Conservation (phyloP, 2,797 vertebrate genomes). For the Cirrhinus mrigala region DNA sequence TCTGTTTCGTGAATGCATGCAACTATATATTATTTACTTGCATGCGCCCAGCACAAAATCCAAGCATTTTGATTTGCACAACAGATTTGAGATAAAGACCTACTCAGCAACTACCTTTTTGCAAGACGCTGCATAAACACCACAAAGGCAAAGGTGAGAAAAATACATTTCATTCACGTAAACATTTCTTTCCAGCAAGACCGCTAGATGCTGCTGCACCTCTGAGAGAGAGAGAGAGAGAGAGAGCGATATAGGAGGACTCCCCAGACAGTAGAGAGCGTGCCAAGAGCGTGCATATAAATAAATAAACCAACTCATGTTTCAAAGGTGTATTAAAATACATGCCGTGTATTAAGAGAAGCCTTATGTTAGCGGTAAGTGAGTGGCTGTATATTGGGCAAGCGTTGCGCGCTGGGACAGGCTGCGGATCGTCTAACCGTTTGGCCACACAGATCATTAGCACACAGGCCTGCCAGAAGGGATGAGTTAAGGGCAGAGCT, state of each 20-base stretch:
- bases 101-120: not conserved
- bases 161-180: slow-evolving; percentile 4
- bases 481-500: slow-evolving; percentile 30
- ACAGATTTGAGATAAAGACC: not conserved
- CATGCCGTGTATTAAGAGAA: slow-evolving; percentile 52
- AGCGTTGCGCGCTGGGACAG: not conserved
- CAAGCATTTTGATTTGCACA: not conserved
- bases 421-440: slow-evolving; percentile 28
- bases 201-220: slow-evolving; percentile 55
- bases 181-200: slow-evolving; percentile 11
- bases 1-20: not conserved
- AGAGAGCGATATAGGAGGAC: slow-evolving; percentile 25
- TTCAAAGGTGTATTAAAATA: slow-evolving; percentile 59
- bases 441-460: slow-evolving; percentile 39
- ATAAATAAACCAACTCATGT: slow-evolving; percentile 55
- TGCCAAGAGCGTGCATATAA: slow-evolving; percentile 31
- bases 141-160: not conserved
- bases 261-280: not conserved
- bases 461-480: slow-evolving; percentile 31
- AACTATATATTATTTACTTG: not conserved
- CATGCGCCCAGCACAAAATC: not conserved
- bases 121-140: not conserved
- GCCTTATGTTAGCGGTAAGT: slow-evolving; percentile 41
- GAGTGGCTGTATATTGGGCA: slow-evolving; percentile 36
- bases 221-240: slow-evolving; percentile 42